Conservation (phyloP, 1,140 invertebrate species). For the Zaprionus tsacasi region DNA sequence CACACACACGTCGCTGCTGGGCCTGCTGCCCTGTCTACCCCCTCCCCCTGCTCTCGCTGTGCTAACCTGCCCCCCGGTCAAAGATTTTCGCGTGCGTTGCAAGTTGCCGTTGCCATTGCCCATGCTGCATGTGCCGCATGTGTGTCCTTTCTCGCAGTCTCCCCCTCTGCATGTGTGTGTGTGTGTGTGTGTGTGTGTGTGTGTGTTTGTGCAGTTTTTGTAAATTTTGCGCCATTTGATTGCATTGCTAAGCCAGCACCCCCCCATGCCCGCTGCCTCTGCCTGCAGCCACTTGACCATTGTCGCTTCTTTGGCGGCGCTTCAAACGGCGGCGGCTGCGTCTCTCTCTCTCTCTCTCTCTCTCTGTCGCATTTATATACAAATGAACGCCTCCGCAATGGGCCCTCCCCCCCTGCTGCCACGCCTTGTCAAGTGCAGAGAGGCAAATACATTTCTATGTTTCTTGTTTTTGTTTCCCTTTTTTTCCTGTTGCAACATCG, state of each 20-base stretch:
- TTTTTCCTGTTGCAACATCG: constrained; percentile 53
- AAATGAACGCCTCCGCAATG: constrained; percentile 75
- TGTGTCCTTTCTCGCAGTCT: not conserved
- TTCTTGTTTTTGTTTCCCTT: constrained; percentile 36
- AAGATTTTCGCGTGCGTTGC: constrained; percentile 80
- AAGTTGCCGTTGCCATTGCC: constrained; percentile 51
- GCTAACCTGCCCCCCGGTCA: constrained; percentile 46
- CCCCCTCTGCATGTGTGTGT: not conserved
- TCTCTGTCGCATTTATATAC: constrained; percentile 69
- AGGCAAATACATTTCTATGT: constrained; percentile 73
- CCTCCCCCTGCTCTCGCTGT: too few species aligned
- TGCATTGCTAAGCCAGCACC: constrained; percentile 60
- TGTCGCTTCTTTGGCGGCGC: constrained; percentile 73
- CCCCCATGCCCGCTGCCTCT: constrained; percentile 35
- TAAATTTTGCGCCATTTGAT: constrained; percentile 82
- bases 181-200: constrained; percentile 23
- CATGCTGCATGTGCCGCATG: constrained; percentile 24
- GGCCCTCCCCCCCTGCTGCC: constrained; percentile 21
- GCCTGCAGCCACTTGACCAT: constrained; percentile 61
- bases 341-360: not conserved
- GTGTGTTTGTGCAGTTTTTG: constrained; percentile 67
- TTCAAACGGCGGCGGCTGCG: not conserved
- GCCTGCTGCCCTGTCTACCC: not conserved
- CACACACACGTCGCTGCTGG: constrained; percentile 14
- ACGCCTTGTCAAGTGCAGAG: constrained; percentile 77